Evolutionary conservation across 2,888 invertebrate species (phyloP).

Genomic region (Polyploca ridens): DNA sequence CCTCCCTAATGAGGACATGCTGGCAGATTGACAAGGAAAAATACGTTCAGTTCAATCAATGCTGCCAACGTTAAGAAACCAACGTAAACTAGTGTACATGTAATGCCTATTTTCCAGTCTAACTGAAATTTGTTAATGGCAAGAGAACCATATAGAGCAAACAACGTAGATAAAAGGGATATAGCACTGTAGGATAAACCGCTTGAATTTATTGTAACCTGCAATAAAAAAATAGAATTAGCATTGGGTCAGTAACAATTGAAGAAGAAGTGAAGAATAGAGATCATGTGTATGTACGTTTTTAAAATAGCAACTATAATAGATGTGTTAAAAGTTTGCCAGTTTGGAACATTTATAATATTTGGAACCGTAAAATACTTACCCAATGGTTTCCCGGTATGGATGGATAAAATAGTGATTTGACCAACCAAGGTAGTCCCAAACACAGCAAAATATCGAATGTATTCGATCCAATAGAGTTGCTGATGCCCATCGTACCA

Average conservation of each 20-base stretch:
- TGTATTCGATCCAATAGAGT: constrained; percentile 92
- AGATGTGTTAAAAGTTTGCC: no score
- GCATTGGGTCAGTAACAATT: not conserved
- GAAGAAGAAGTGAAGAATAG: no score
- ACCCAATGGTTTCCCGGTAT: constrained; percentile 83
- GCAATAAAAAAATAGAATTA: constrained; percentile 31
- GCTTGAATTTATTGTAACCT: constrained; percentile 89
- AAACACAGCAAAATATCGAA: constrained; percentile 92
- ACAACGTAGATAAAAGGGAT: constrained; percentile 89
- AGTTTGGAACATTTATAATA: no score
- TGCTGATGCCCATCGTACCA: constrained; percentile 92
- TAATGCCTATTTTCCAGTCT: constrained; percentile 88
- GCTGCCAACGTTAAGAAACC: constrained; percentile 88
- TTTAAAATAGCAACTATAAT: not conserved
- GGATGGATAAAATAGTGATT: constrained; percentile 86
- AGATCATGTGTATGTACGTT: no score
- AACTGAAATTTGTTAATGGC: constrained; percentile 88
- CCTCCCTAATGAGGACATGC: constrained; percentile 83
- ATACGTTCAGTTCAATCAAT: constrained; percentile 90
- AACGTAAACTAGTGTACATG: constrained; percentile 87
- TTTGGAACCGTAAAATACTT: constrained; percentile 23
- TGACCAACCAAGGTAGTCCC: constrained; percentile 91
- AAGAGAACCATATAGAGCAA: constrained; percentile 88
- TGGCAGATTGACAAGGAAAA: constrained; percentile 90
- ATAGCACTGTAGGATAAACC: constrained; percentile 91